Evolutionary conservation across 2,888 invertebrate species (phyloP).

Genomic region (Colletes collaris): DNA sequence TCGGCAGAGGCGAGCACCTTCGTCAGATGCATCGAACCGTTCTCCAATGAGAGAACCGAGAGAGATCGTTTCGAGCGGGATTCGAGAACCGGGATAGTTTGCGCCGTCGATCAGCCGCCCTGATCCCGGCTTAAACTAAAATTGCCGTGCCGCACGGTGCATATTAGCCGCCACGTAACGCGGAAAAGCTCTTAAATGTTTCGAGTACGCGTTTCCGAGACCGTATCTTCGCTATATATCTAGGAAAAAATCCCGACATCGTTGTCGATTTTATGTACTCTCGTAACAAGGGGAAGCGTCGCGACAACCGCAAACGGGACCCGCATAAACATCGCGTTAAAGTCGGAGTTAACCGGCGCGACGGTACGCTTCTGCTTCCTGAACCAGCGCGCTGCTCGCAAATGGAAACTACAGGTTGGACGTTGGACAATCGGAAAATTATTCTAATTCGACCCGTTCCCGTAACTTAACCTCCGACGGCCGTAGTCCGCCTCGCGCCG

Average conservation of each 20-base stretch:
- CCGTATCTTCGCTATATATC: not conserved
- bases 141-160: conserved; percentile 41
- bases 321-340: conserved; percentile 2
- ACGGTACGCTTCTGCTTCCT: conserved; percentile 15
- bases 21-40: conserved; percentile 50
- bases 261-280: not conserved
- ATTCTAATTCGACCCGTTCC: conserved; percentile 25
- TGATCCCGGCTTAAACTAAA: conserved; percentile 58
- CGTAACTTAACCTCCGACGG: not conserved
- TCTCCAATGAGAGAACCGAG: conserved; percentile 43
- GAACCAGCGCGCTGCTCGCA: not conserved
- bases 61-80: conserved; percentile 9
- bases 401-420: not conserved
- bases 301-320: not conserved
- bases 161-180: conserved; percentile 35
- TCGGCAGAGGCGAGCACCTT: conserved; percentile 39
- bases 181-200: not conserved
- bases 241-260: not conserved
- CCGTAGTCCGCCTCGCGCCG: too few relatives aligned
- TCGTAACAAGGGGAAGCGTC: not conserved
- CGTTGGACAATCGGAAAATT: conserved; percentile 26
- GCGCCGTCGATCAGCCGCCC: conserved; percentile 47
- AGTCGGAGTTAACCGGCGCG: conserved; percentile 2
- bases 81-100: conserved; percentile 47
- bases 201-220: not conserved